Evolutionary conservation across 2,888 invertebrate species (phyloP).

Genomic region (Rhogogaster chlorosoma): DNA sequence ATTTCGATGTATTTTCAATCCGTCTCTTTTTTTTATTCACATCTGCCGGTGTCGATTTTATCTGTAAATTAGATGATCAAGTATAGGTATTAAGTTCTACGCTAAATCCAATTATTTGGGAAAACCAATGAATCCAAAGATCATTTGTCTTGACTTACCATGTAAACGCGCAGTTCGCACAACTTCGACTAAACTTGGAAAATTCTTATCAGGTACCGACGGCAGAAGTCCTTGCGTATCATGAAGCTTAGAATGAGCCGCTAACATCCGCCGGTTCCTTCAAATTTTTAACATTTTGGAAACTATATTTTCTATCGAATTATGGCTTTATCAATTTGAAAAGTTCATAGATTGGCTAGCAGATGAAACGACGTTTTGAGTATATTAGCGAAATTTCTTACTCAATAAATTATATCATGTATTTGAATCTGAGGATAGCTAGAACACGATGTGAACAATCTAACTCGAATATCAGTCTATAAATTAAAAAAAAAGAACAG

Average conservation of each 20-base stretch:
- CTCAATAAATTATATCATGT: background rate
- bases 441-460: background rate
- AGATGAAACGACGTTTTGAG: background rate
- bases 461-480: background rate
- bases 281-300: background rate
- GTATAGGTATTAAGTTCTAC: background rate
- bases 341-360: background rate
- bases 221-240: background rate
- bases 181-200: background rate
- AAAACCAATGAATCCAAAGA: background rate
- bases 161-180: background rate
- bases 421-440: background rate
- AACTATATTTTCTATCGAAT: background rate
- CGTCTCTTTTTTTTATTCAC: background rate
- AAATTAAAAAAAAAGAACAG: background rate
- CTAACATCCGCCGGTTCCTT: background rate
- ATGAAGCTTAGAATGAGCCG: background rate
- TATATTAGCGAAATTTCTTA: background rate
- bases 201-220: background rate
- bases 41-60: background rate
- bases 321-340: background rate
- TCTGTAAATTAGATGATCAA: background rate
- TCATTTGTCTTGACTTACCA: background rate
- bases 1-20: background rate
- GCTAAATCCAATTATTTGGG: no score